A percentile compares a stretch with the other conserved stretches of the same genome.
Evolutionary conservation across 2,888 invertebrate genomes (phyloP).

Genomic region (Entomobrya proxima): DNA sequence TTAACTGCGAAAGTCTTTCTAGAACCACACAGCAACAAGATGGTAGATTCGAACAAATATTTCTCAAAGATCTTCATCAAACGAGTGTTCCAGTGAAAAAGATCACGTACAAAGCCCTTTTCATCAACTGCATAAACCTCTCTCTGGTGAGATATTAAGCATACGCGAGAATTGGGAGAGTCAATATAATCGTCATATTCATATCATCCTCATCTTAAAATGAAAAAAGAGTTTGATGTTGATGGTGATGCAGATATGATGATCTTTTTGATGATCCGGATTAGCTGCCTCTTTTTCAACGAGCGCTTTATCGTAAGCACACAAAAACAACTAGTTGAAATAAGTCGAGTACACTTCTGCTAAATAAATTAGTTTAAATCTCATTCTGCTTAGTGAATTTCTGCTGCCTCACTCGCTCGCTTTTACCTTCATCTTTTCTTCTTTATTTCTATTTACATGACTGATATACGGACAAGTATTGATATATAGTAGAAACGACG

Average conservation of each 20-base stretch:
- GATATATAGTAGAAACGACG: neutral
- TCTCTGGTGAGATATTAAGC: constrained; percentile 55
- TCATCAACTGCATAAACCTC: constrained; percentile 46
- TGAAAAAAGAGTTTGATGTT: constrained; percentile 23
- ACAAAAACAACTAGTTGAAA: constrained; percentile 21
- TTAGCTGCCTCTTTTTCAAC: constrained; percentile 27
- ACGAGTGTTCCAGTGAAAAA: constrained; percentile 33
- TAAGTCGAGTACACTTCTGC: constrained; percentile 8
- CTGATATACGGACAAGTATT: neutral
- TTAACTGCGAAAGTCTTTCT: constrained; percentile 70
- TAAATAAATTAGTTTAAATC: constrained; percentile 59
- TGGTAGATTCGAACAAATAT: neutral
- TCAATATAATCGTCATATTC: neutral
- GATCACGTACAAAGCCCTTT: constrained; percentile 53
- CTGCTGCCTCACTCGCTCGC: constrained; percentile 14
- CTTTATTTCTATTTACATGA: neutral
- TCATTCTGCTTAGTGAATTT: constrained; percentile 49
- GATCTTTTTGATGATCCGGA: constrained; percentile 48
- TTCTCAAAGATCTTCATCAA: constrained; percentile 13
- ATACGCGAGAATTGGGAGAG: constrained; percentile 14
- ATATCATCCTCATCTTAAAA: neutral
- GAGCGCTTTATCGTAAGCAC: constrained; percentile 28
- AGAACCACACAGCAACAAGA: constrained; percentile 55
- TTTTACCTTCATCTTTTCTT: neutral
- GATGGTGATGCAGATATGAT: constrained; percentile 56